These are phyloP conservation scores for Lacerta bilineata DNA, from an alignment of 2,797 vertebrate species.

Conservation along the genomic window DNA sequence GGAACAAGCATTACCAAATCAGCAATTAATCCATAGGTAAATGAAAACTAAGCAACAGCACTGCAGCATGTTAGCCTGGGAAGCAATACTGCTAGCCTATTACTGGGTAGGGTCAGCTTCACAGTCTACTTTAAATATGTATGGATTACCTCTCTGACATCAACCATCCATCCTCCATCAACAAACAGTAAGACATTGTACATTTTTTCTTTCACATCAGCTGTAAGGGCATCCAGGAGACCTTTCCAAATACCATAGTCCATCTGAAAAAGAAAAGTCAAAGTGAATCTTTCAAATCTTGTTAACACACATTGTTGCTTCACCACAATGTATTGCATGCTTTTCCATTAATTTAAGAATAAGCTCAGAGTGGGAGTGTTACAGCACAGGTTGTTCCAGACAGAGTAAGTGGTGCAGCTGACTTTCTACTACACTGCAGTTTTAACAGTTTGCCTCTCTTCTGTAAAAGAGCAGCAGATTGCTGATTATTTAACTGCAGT, in stretches of 20 bases:
- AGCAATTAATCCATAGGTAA: slow-evolving; percentile 17
- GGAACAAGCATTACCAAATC: slow-evolving; percentile 14
- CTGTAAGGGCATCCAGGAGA: slow-evolving; percentile 89
- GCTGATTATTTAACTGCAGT: background rate
- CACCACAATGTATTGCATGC: background rate
- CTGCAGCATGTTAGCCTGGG: background rate
- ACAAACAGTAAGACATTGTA: slow-evolving; percentile 98
- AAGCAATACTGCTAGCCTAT: background rate
- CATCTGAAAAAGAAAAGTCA: slow-evolving; percentile 78
- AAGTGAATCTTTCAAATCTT: slow-evolving; percentile 16
- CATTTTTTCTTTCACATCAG: slow-evolving; percentile 96
- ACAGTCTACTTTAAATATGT: fast-evolving
- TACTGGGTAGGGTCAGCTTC: background rate
- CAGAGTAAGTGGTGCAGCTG: background rate
- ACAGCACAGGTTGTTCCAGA: background rate
- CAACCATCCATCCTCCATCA: slow-evolving; percentile 98
- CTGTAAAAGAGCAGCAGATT: background rate
- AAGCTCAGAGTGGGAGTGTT: background rate
- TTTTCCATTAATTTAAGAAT: background rate
- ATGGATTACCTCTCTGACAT: slow-evolving; percentile 89
- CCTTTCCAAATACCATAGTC: slow-evolving; percentile 89
- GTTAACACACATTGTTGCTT: too few relatives aligned
- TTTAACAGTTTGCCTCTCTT: background rate
- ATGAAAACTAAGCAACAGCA: background rate
- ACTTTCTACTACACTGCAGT: background rate